phyloP scores from a whole-genome alignment of 2,113 vertebrate genomes.

The Campylomormyrus tamandua region DNA sequence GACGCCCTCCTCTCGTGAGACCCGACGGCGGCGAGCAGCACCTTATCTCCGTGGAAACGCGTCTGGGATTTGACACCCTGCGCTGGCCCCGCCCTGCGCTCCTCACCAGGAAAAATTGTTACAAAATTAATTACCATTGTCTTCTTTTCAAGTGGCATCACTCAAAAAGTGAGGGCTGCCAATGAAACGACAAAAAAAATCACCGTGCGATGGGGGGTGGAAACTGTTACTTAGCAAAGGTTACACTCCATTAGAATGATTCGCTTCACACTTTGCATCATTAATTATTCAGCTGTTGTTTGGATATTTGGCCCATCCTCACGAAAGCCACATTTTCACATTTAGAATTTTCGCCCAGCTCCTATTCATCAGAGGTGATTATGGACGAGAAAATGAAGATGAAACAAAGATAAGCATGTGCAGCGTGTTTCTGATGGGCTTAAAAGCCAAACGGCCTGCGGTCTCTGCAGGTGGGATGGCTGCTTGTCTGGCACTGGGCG shows the following conservation, averaged over 20 bases:
- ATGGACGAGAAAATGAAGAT: background rate
- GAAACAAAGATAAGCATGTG: background rate
- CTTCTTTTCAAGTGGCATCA: constrained; percentile 36
- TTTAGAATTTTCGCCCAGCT: background rate
- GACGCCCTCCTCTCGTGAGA: constrained; percentile 70
- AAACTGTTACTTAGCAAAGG: constrained; percentile 18
- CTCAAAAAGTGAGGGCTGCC: constrained; percentile 25
- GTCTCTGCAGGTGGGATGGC: background rate
- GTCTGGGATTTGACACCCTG: constrained; percentile 64
- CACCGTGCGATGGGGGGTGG: background rate
- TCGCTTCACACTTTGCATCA: background rate
- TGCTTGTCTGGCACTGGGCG: background rate
- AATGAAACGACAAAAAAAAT: constrained; percentile 2
- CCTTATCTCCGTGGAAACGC: constrained; percentile 68
- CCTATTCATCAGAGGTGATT: background rate
- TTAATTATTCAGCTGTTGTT: background rate
- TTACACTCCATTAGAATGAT: background rate
- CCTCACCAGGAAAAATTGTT: constrained; percentile 29
- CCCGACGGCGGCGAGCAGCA: constrained; percentile 72
- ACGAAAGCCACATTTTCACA: background rate
- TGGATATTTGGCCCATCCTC: background rate
- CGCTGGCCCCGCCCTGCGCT: constrained; percentile 15
- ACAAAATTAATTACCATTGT: constrained; percentile 49
- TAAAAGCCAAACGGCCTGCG: background rate
- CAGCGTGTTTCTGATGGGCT: background rate